Base-by-base conservation (phyloP, 2,888 invertebrate species). In the Aelia acuminata region DNA sequence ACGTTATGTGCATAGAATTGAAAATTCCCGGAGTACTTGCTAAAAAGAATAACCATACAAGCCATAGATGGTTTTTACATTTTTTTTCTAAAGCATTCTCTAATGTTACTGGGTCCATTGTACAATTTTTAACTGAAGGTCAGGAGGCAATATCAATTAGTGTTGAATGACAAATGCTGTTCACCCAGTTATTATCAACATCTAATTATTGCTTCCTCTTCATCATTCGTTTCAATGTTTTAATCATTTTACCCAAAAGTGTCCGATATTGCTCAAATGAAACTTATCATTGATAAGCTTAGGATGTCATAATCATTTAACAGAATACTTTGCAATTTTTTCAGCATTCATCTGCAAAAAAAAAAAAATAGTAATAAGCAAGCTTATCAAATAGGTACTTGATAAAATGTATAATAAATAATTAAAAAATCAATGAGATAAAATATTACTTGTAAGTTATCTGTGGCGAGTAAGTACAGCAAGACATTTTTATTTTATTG, bases 1-100 rank as follows among this genome's bases (percentile, higher is more conserved):
- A 93, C 87, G 93, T 93, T 48, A 94, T 93, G 90, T 94, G 94
- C 89, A 89, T 89, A 5, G 89, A 87, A 70, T 89, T 89, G 49
- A 89, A 89, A 39, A 89, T 89, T 18, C 89, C 89, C n/a, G 89
- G 89, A 43, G 89, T 84, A 47, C 89, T 89, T 20, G 89, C 80
- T 22, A 89, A 85, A 43, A 89, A 84, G 84, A 89, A 89, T 48
- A 89, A 84, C 47, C 84, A 53, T 50, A 89, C n/a, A n/a, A 89
- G 86, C 89, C 89, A 89, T 91, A 88, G 88, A 39, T 49, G 5
- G 49, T 87, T 88, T 87, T 88, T 88, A 15, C 87, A 70, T 20
- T 84, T 70, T 48, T 88, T 49, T 84, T 88, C 89, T 84, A 89
- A 63, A 39, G 89, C 89, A 31, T 57, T 87, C 49, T 89, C 88